Percentiles rank a stretch among this genome's conserved stretches.
Evolutionary conservation across 2,797 vertebrate species (phyloP).

Genomic region (Galagoides demidoff): DNA sequence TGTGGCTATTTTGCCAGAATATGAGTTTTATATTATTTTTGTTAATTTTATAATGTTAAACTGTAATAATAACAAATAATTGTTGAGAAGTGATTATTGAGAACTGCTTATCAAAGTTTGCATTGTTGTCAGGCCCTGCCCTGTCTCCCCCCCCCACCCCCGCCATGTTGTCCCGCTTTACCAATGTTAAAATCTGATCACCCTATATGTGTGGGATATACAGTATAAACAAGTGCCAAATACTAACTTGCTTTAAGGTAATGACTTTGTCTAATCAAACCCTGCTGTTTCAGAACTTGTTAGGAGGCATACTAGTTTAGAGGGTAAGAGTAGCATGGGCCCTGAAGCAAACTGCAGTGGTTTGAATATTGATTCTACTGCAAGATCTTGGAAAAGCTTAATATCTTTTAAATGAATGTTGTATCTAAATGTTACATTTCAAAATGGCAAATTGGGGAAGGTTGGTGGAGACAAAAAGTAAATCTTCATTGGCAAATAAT

Average conservation of each 20-base stretch:
- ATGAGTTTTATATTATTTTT: too few species aligned
- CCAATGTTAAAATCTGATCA: too few species aligned
- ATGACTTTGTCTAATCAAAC: background rate
- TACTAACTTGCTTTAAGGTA: background rate
- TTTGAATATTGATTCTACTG: background rate
- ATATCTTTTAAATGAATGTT: background rate
- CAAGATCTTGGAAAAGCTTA: background rate
- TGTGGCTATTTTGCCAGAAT: too few species aligned
- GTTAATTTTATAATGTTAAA: too few species aligned
- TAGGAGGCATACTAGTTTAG: background rate
- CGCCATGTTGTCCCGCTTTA: too few species aligned
- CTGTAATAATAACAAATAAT: too few species aligned
- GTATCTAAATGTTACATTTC: background rate
- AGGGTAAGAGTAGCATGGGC: background rate
- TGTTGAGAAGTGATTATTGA: too few species aligned
- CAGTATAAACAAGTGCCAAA: background rate
- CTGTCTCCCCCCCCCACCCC: too few species aligned
- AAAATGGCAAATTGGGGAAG: conserved; percentile 1
- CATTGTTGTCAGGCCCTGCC: too few species aligned
- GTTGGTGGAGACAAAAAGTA: background rate
- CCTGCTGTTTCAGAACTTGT: background rate
- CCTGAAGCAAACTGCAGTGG: background rate
- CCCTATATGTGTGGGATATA: too few species aligned
- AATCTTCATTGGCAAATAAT: background rate
- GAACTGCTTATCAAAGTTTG: too few species aligned